Evolutionary conservation across 2,113 vertebrate species (phyloP).

Genomic region (Phyllostomus hastatus): DNA sequence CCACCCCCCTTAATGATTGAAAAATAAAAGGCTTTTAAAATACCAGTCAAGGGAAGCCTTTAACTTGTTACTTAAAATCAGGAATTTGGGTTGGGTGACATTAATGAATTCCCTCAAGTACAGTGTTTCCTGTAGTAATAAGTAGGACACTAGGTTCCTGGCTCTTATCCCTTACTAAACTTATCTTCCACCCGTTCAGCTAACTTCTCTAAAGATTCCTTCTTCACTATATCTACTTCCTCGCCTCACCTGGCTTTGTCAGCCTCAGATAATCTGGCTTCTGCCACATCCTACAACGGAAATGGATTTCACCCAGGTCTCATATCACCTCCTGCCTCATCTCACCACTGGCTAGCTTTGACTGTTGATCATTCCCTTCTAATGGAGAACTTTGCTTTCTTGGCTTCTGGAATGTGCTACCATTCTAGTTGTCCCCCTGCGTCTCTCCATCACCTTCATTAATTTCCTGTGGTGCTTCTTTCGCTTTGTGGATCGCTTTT

Average conservation of each 20-base stretch:
- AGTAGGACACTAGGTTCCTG: not conserved
- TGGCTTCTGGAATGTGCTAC: not conserved
- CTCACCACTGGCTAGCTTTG: not conserved
- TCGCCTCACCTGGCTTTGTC: not conserved
- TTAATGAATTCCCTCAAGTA: conserved; percentile 3
- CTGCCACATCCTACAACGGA: not conserved
- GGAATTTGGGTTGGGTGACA: not conserved
- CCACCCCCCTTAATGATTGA: not conserved
- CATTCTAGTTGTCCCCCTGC: not conserved
- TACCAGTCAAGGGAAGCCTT: not conserved
- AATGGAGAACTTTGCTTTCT: not conserved
- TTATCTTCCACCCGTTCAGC: not conserved
- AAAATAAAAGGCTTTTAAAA: conserved; percentile 22
- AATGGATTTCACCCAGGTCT: not conserved
- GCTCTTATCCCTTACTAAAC: not conserved
- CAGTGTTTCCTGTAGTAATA: not conserved
- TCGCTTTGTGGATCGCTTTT: not conserved
- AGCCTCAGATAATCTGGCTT: not conserved
- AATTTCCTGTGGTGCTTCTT: not conserved
- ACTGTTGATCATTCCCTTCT: not conserved
- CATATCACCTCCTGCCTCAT: not conserved
- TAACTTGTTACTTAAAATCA: not conserved
- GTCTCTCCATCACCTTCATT: not conserved
- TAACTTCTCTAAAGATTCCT: not conserved
- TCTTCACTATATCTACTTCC: not conserved